These are phyloP conservation scores for Girardinus metallicus DNA, from an alignment of 2,797 vertebrate species.

Conservation along the genomic window DNA sequence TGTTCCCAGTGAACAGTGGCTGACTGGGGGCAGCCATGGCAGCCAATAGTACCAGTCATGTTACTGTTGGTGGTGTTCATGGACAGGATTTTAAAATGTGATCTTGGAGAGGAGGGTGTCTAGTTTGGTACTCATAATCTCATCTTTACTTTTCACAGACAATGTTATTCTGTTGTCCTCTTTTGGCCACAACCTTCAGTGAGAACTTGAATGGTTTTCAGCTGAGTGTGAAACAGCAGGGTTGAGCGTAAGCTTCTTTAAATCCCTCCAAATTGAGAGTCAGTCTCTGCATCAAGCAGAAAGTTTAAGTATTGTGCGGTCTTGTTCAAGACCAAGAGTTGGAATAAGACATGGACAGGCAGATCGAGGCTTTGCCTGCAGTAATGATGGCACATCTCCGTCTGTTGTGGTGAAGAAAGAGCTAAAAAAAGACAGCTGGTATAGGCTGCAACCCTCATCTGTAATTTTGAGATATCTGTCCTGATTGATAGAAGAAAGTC, in stretches of 20 bases:
- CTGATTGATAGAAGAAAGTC: not conserved
- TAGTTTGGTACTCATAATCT: not conserved
- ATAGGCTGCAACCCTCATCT: not conserved
- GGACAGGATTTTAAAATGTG: not conserved
- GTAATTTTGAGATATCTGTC: not conserved
- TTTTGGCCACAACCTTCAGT: not conserved
- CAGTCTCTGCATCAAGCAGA: not conserved
- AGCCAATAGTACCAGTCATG: not conserved
- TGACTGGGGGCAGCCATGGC: not conserved
- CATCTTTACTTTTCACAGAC: not conserved
- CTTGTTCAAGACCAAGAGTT: not conserved
- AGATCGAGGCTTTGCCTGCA: not conserved
- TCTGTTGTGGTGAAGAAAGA: not conserved
- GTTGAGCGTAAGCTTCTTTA: not conserved
- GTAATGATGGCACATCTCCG: not conserved
- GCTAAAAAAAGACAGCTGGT: not conserved
- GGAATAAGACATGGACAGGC: not conserved
- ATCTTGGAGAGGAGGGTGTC: not conserved
- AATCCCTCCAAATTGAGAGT: not conserved
- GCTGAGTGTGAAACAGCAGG: not conserved
- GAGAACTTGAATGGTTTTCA: not conserved
- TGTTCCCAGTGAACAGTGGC: not conserved
- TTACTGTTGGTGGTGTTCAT: not conserved
- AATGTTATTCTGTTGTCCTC: not conserved
- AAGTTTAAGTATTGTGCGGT: not conserved